Conservation (phyloP, 2,113 vertebrate genomes). For the Bubo bubo region DNA sequence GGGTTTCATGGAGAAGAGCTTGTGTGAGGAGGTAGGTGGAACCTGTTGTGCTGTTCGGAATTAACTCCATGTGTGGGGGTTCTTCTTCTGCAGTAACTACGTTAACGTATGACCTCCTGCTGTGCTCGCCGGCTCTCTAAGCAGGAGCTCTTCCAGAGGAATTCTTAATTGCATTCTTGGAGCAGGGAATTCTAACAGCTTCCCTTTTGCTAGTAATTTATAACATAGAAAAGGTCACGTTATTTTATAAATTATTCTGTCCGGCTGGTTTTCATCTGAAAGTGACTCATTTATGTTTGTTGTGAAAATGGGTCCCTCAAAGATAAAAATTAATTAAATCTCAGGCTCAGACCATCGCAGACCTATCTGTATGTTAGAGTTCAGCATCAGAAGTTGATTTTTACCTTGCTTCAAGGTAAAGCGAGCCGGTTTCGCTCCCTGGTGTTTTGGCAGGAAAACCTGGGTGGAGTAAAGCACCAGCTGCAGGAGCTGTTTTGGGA, state of each 20-base stretch:
- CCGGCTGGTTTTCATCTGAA: not conserved
- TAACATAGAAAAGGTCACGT: not conserved
- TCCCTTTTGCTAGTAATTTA: not conserved
- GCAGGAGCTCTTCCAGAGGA: not conserved
- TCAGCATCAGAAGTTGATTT: not conserved
- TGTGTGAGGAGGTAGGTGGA: not conserved
- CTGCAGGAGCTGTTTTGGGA: not conserved
- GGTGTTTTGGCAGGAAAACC: not conserved
- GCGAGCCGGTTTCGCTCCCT: not conserved
- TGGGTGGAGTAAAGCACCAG: accelerated
- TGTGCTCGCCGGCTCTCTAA: accelerated
- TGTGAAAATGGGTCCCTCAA: not conserved
- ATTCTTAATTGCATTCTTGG: accelerated
- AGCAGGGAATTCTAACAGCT: not conserved
- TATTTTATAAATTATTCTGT: not conserved
- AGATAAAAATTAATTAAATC: not conserved
- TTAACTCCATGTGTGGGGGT: accelerated
- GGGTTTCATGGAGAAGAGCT: accelerated
- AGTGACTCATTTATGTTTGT: not conserved
- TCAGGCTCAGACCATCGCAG: not conserved
- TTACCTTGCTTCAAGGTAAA: not conserved
- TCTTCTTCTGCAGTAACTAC: accelerated
- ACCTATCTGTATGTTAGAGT: accelerated
- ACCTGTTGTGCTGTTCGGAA: not conserved
- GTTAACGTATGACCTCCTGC: accelerated